Evolutionary conservation across 2,113 vertebrate genomes (phyloP).

Genomic region (Hippocampus abdominalis): DNA sequence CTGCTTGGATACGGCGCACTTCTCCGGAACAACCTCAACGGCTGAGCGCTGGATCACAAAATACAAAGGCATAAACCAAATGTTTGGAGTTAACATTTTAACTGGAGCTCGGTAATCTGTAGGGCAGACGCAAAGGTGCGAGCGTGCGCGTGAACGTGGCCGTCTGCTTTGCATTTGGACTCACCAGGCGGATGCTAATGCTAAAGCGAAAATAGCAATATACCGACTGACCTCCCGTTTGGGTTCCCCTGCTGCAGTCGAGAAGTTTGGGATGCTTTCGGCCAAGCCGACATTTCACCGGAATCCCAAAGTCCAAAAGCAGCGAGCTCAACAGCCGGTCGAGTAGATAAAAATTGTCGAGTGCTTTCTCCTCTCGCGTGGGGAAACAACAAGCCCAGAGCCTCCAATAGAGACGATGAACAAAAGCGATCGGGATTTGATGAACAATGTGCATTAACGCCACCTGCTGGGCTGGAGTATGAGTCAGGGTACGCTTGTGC

Average conservation of each 20-base stretch:
- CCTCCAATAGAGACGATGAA: too few relatives aligned
- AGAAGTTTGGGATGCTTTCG: neutral
- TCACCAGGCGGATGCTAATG: neutral
- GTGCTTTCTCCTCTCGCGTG: too few relatives aligned
- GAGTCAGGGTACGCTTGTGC: too few relatives aligned
- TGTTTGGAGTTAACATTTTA: neutral
- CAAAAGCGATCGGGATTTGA: too few relatives aligned
- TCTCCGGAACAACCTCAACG: constrained; percentile 1
- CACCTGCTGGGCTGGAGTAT: too few relatives aligned
- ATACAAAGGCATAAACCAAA: neutral
- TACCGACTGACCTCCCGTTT: neutral
- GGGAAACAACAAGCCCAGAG: too few relatives aligned
- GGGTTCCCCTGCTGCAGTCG: neutral
- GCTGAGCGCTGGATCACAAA: neutral
- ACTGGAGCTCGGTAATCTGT: too few relatives aligned
- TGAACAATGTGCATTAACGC: too few relatives aligned
- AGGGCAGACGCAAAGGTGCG: neutral
- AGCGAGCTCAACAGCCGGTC: neutral
- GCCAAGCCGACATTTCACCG: neutral
- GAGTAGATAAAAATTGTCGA: neutral
- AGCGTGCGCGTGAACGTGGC: too few relatives aligned
- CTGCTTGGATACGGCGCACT: neutral
- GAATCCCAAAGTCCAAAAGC: neutral
- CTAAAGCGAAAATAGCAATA: neutral
- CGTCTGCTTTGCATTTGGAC: neutral